phyloP scores from a whole-genome alignment of 64 coral and sea anemone species.

The Montipora cactus region DNA sequence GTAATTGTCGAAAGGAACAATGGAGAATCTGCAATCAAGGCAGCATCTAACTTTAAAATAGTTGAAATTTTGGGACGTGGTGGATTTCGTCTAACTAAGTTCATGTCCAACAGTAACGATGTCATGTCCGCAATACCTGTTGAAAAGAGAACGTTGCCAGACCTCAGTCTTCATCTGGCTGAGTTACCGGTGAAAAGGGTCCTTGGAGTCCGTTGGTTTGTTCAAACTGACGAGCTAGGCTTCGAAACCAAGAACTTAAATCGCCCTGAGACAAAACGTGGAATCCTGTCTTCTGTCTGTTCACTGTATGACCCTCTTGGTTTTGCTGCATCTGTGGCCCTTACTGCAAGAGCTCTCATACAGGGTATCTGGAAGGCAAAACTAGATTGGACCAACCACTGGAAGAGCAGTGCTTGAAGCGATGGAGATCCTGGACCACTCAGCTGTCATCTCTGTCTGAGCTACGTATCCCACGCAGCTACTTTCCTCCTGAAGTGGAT shows the following conservation, averaged over 20 bases:
- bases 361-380: neutral
- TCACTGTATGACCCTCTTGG: too few species aligned
- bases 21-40: neutral
- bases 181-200: neutral
- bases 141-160: neutral
- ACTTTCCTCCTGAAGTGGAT: too few species aligned
- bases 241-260: too few species aligned
- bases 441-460: too few species aligned
- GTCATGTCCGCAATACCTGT: neutral
- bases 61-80: neutral
- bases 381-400: constrained; percentile 35
- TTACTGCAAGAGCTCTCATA: too few species aligned
- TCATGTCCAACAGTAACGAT: constrained; percentile 1
- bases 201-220: constrained; percentile 38
- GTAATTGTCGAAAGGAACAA: neutral
- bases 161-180: too few species aligned
- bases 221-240: constrained; percentile 48
- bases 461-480: too few species aligned
- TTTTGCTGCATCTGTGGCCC: too few species aligned
- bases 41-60: neutral
- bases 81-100: constrained; percentile 14
- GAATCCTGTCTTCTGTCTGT: too few species aligned
- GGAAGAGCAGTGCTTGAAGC: neutral
- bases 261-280: too few species aligned
- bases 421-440: too few species aligned